These are phyloP conservation scores for Chymomyza amoena DNA, from an alignment of 2,888 invertebrate genomes.

Conservation along the genomic window DNA sequence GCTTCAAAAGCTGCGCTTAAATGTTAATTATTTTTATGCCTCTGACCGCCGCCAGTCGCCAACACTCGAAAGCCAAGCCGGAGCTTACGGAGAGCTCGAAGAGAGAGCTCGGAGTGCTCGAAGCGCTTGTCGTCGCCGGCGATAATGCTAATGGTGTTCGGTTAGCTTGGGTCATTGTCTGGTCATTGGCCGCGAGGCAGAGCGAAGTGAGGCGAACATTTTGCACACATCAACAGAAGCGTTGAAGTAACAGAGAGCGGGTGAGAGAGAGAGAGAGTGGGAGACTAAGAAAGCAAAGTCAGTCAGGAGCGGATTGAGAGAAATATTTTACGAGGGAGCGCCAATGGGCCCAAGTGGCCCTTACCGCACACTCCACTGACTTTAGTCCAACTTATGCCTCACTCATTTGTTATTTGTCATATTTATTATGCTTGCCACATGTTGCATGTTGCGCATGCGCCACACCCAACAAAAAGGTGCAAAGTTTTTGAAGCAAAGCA, in stretches of 20 bases:
- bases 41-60: conserved; percentile 16
- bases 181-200: conserved; percentile 66
- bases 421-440: conserved; percentile 50
- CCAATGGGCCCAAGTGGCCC: too few relatives aligned
- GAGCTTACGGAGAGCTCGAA: neutral
- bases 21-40: conserved; percentile 73
- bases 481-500: conserved; percentile 3
- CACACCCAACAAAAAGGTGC: conserved; percentile 1
- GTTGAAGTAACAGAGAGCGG: conserved; percentile 24
- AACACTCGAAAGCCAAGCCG: neutral
- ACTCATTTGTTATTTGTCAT: neutral
- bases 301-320: neutral
- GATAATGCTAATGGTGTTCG: conserved; percentile 74
- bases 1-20: conserved; percentile 63
- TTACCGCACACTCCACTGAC: too few relatives aligned
- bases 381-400: neutral
- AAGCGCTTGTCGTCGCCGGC: conserved; percentile 23
- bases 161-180: conserved; percentile 69
- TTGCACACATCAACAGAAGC: conserved; percentile 61
- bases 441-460: conserved; percentile 13
- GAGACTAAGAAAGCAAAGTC: neutral
- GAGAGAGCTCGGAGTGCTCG: neutral
- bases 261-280: too few relatives aligned
- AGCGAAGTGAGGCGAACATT: conserved; percentile 52
- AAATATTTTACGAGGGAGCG: neutral